Evolutionary conservation across 2,797 vertebrate species (phyloP).

Genomic region (Otolemur crassicaudatus): DNA sequence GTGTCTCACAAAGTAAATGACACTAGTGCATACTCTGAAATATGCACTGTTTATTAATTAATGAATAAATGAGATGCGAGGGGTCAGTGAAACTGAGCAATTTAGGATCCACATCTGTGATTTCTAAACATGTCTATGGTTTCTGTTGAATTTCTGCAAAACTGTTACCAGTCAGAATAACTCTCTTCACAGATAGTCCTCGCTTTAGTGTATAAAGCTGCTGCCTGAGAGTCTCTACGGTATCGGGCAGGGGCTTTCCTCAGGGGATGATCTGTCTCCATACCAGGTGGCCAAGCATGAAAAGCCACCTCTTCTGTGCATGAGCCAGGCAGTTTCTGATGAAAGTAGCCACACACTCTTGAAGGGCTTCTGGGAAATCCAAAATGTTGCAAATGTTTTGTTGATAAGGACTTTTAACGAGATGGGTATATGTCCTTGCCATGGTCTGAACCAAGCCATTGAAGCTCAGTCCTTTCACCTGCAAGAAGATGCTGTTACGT

Average conservation of each 20-base stretch:
- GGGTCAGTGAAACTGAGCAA: not conserved
- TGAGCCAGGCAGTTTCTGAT: slow-evolving; percentile 30
- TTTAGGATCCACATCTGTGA: not conserved
- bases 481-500: not conserved
- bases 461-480: not conserved
- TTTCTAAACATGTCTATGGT: not conserved
- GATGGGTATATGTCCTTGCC: not conserved
- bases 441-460: not conserved
- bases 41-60: not conserved
- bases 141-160: not conserved
- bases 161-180: not conserved
- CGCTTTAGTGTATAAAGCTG: slow-evolving; percentile 5
- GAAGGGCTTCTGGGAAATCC: slow-evolving; percentile 45
- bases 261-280: not conserved
- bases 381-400: slow-evolving; percentile 26
- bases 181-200: not conserved
- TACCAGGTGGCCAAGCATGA: slow-evolving; percentile 21
- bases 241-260: not conserved
- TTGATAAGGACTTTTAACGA: slow-evolving; percentile 36
- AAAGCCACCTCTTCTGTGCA: not conserved
- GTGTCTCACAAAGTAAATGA: not conserved
- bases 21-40: not conserved
- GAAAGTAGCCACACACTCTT: slow-evolving; percentile 14
- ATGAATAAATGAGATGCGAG: not conserved
- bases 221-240: not conserved